phyloP scores from a whole-genome alignment of 2,888 invertebrate genomes.

The Ferdinandea cuprea region DNA sequence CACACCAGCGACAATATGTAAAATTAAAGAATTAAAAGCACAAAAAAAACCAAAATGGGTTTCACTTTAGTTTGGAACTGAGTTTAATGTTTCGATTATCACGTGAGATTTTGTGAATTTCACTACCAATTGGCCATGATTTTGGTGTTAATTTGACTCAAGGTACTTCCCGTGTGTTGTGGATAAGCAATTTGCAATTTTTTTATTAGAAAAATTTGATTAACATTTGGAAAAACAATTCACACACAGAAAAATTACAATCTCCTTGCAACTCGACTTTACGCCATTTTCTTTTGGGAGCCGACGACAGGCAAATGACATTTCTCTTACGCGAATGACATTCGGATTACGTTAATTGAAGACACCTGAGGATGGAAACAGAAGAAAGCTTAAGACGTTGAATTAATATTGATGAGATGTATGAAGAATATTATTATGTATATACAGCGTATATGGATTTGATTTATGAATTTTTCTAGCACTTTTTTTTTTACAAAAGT shows the following conservation, averaged over 20 bases:
- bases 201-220: not conserved
- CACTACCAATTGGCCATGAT: conserved; percentile 14
- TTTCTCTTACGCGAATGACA: conserved; percentile 5
- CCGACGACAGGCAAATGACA: conserved; percentile 55
- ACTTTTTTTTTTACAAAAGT: too few species aligned
- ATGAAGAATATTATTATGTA: too few species aligned
- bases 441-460: too few species aligned
- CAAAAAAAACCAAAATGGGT: conserved; percentile 4
- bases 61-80: conserved; percentile 34
- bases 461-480: too few species aligned
- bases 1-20: not conserved
- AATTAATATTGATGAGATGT: too few species aligned
- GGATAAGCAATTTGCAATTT: not conserved
- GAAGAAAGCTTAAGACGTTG: too few species aligned
- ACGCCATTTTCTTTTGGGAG: conserved; percentile 68
- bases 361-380: too few species aligned
- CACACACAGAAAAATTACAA: conserved; percentile 38
- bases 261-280: conserved; percentile 46
- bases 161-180: not conserved
- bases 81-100: conserved; percentile 44
- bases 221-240: conserved; percentile 61
- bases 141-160: not conserved
- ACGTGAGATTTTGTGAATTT: conserved; percentile 58
- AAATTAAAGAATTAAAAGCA: not conserved
- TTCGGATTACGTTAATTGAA: not conserved